Percentiles rank a stretch among this genome's conserved stretches.
Evolutionary conservation across 2,888 invertebrate genomes (phyloP).

Genomic region (Helleia helle): DNA sequence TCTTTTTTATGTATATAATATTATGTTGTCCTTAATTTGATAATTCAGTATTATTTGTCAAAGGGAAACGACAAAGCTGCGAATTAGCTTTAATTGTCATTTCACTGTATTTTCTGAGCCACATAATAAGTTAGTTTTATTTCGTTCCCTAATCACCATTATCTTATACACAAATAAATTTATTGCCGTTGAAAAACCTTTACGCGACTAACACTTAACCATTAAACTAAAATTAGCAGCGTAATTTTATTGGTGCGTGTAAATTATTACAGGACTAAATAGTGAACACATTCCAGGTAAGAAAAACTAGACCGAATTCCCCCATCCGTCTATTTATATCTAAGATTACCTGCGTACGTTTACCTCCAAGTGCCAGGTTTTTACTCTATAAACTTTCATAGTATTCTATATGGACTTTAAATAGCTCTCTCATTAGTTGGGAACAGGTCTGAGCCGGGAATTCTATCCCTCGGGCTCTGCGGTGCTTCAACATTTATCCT

Average conservation of each 20-base stretch:
- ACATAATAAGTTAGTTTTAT: no score
- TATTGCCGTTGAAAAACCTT: no score
- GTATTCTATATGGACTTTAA: conserved; percentile 31
- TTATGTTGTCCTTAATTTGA: no score
- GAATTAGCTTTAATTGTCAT: no score
- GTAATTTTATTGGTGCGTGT: conserved; percentile 15
- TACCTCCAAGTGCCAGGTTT: conserved; percentile 32
- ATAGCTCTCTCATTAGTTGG: conserved; percentile 33
- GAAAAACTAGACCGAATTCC: conserved; percentile 33
- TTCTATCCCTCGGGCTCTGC: conserved; percentile 22
- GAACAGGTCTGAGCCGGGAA: conserved; percentile 28
- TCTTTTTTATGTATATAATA: no score
- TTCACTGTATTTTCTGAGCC: no score
- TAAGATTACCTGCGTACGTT: conserved; percentile 28
- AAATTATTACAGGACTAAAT: conserved; percentile 21
- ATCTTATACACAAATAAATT: no score
- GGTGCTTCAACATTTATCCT: conserved; percentile 9
- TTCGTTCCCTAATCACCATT: no score
- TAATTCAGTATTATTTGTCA: no score
- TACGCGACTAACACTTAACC: no score
- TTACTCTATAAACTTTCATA: conserved; percentile 30
- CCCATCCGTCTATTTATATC: conserved; percentile 33
- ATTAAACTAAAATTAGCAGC: not conserved
- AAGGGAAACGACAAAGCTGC: no score
- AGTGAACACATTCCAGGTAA: conserved; percentile 15